Conservation (phyloP, 2,797 vertebrate genomes). For the Semaprochilodus insignis region DNA sequence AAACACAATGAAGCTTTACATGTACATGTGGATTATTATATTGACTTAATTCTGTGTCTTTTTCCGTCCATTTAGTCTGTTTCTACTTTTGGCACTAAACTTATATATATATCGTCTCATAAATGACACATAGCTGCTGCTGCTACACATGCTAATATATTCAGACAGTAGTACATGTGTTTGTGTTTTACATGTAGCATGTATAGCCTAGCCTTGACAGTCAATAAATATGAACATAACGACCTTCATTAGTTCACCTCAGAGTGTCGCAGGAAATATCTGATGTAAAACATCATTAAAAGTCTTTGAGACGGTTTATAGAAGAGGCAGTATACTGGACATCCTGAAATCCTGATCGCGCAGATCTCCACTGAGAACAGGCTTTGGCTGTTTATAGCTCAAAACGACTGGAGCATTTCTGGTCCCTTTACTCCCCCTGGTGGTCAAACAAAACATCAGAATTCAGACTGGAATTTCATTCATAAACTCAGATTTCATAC, state of each 20-base stretch:
- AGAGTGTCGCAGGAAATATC: neutral
- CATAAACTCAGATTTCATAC: neutral
- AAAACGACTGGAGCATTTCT: neutral
- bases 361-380: constrained; percentile 18
- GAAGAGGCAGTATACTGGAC: neutral
- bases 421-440: constrained; percentile 61
- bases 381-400: constrained; percentile 6
- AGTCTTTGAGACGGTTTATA: constrained; percentile 6
- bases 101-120: too few species aligned
- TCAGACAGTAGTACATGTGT: too few species aligned
- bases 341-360: neutral
- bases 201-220: neutral
- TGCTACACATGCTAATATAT: too few species aligned
- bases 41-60: too few species aligned
- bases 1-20: too few species aligned
- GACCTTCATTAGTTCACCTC: neutral
- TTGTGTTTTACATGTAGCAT: neutral
- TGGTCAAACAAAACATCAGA: constrained; percentile 51
- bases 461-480: neutral
- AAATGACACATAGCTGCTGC: too few species aligned
- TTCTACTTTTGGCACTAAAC: too few species aligned
- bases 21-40: too few species aligned
- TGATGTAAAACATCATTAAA: neutral
- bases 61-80: too few species aligned
- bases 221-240: neutral